A percentile compares a stretch with the other conserved stretches of the same genome.
phyloP scores from a whole-genome alignment of 2,113 vertebrate species.

The Elachura formosa region DNA sequence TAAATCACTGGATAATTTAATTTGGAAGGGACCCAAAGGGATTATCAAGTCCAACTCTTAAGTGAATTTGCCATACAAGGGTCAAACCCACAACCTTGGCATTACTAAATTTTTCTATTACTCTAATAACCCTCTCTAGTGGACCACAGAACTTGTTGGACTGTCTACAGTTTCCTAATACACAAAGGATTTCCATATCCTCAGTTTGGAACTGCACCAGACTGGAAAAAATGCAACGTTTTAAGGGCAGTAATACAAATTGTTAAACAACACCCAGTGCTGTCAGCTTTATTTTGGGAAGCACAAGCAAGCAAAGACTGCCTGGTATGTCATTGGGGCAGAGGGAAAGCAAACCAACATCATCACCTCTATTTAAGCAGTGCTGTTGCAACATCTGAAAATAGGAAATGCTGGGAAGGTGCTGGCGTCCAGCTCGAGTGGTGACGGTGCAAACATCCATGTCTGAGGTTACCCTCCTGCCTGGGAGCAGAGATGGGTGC shows the following conservation, averaged over 20 bases:
- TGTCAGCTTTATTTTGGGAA: slow-evolving; percentile 37
- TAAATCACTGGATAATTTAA: not conserved
- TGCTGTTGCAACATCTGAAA: not conserved
- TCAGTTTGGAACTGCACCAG: not conserved
- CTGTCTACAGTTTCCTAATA: not conserved
- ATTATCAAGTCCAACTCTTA: not conserved
- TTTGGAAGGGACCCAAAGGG: not conserved
- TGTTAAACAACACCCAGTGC: not conserved
- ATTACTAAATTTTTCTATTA: not conserved
- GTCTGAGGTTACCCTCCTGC: not conserved
- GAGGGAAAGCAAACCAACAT: slow-evolving; percentile 29
- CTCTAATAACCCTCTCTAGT: not conserved
- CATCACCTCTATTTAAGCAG: slow-evolving; percentile 31
- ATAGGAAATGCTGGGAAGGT: not conserved
- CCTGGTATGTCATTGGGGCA: slow-evolving; percentile 25
- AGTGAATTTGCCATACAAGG: not conserved
- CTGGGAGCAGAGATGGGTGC: not conserved
- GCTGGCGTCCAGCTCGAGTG: not conserved
- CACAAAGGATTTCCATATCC: not conserved
- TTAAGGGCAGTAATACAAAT: not conserved
- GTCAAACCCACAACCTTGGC: not conserved
- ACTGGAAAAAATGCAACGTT: not conserved
- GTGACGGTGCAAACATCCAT: not conserved
- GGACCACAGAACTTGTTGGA: not conserved
- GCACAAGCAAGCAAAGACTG: not conserved